Conservation (phyloP, 1,140 invertebrate species). For the Calephelis virginiensis region DNA sequence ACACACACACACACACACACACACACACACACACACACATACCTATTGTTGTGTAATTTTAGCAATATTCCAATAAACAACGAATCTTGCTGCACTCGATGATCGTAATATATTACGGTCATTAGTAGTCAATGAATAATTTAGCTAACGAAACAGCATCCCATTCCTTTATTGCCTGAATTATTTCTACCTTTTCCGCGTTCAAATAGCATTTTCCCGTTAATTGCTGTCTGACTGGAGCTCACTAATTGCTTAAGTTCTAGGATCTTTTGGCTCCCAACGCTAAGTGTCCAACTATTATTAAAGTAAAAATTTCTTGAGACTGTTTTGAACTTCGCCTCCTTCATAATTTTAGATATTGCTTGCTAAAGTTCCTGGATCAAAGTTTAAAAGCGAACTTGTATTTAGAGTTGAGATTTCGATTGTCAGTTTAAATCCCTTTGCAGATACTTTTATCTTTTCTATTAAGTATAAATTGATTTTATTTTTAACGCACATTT, state of each 20-base stretch:
- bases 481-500: neutral
- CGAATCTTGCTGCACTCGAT: neutral
- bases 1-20: too few relatives aligned
- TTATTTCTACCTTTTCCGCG: constrained; percentile 69
- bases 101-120: constrained; percentile 45
- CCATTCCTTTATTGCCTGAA: constrained; percentile 55
- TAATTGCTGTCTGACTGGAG: constrained; percentile 73
- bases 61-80: too few relatives aligned
- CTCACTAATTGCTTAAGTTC: constrained; percentile 76
- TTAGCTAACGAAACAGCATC: constrained; percentile 47
- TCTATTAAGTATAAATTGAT: neutral
- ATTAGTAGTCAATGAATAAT: constrained; percentile 69
- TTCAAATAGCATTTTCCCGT: constrained; percentile 70
- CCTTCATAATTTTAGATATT: constrained; percentile 56
- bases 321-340: constrained; percentile 60
- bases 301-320: constrained; percentile 69
- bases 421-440: constrained; percentile 2
- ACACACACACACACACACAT: too few relatives aligned
- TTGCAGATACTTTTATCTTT: neutral
- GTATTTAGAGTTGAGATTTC: constrained; percentile 11
- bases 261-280: constrained; percentile 62
- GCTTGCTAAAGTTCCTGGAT: constrained; percentile 10
- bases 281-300: constrained; percentile 65
- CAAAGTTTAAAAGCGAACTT: constrained; percentile 2
- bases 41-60: too few relatives aligned